Evolutionary conservation across 1,140 invertebrate species (phyloP).

Genomic region (Paramacrobiotus metropolitanus): DNA sequence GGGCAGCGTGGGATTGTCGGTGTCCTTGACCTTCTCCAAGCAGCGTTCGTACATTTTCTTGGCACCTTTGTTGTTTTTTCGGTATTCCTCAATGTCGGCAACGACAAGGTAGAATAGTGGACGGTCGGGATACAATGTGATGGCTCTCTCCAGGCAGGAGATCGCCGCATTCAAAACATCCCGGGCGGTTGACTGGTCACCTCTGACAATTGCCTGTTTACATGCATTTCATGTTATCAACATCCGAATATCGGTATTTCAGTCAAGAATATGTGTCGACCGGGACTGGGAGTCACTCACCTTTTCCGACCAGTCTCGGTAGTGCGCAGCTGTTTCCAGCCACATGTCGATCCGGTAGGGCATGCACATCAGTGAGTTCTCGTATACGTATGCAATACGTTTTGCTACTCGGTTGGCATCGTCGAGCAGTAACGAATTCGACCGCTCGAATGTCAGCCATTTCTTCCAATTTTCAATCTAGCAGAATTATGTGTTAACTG

Average conservation of each 20-base stretch:
- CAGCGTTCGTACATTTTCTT: slow-evolving; percentile 66
- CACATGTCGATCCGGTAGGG: slow-evolving; percentile 95
- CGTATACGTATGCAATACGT: slow-evolving; percentile 92
- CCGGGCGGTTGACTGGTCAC: slow-evolving; percentile 11
- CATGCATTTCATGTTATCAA: no score
- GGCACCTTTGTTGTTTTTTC: slow-evolving; percentile 87
- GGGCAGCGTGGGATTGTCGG: slow-evolving; percentile 27
- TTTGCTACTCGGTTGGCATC: slow-evolving; percentile 74
- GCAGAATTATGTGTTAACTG: no score
- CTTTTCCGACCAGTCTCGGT: slow-evolving; percentile 74
- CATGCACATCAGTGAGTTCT: slow-evolving; percentile 82
- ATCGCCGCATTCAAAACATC: slow-evolving; percentile 3
- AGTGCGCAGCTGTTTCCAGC: slow-evolving; percentile 89
- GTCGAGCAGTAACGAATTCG: slow-evolving; percentile 81
- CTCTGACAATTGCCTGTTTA: slow-evolving; percentile 9
- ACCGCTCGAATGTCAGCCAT: slow-evolving; percentile 89
- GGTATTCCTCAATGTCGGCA: slow-evolving; percentile 91
- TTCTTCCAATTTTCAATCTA: slow-evolving; percentile 98
- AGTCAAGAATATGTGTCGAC: no score
- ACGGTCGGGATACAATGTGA: slow-evolving; percentile 37
- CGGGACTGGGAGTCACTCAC: no score
- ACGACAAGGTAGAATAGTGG: slow-evolving; percentile 90
- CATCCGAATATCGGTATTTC: slow-evolving; percentile 9
- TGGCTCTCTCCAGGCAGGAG: slow-evolving; percentile 8
- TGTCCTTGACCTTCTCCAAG: slow-evolving; percentile 3